A percentile compares a stretch with the other conserved stretches of the same genome.
Conservation (phyloP, 2,113 vertebrate genomes). For the Paratilapia polleni region DNA sequence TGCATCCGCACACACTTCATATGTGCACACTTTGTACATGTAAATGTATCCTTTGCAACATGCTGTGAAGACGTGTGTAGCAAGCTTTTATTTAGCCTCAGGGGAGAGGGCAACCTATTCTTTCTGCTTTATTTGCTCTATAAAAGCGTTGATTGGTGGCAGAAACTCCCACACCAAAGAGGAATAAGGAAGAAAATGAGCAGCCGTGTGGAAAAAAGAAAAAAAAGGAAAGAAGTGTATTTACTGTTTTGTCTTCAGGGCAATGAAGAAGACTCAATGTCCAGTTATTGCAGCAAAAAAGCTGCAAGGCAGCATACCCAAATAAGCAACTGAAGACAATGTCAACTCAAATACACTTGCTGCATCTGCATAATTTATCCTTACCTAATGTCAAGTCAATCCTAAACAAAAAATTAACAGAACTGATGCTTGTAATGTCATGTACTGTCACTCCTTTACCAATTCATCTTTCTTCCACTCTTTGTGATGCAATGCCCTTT, state of each 20-base stretch:
- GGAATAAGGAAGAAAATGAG: not conserved
- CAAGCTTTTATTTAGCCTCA: conserved; percentile 9
- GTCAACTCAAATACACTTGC: not conserved
- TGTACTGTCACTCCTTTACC: not conserved
- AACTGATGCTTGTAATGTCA: not conserved
- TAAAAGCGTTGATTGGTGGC: conserved; percentile 13
- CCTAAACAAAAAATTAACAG: not conserved
- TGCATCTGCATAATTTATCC: not conserved
- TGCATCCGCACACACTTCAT: not conserved
- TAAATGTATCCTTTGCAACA: not conserved
- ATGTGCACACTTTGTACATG: not conserved
- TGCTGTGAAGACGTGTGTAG: not conserved
- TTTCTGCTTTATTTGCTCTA: not conserved
- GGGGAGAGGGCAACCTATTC: not conserved
- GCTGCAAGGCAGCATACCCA: not conserved
- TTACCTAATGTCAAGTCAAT: not conserved
- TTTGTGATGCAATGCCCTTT: not conserved
- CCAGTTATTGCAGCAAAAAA: not conserved
- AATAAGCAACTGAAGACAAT: not conserved
- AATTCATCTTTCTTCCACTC: not conserved
- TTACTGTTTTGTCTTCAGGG: not conserved
- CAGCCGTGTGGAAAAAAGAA: not conserved
- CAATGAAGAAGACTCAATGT: not conserved
- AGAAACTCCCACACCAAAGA: not conserved
- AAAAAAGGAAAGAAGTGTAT: not conserved